Conservation (phyloP, 2,797 vertebrate genomes). For the Sebastes matsubarae region DNA sequence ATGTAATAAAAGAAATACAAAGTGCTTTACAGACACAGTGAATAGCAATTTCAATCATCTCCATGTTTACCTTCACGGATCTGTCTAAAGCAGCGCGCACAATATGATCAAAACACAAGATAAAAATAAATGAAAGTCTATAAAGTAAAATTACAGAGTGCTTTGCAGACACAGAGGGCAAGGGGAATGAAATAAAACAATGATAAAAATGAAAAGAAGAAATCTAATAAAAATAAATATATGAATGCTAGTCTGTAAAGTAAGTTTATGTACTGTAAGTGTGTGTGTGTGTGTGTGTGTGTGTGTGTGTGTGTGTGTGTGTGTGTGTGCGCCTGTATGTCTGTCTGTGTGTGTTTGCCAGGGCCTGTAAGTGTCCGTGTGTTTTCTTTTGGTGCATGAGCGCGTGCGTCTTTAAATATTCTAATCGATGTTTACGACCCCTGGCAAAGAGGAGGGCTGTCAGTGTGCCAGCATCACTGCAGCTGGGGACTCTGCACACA, state of each 20-base stretch:
- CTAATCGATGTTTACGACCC: conserved; percentile 76
- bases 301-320: not conserved
- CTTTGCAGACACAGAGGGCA: not conserved
- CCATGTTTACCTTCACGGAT: not conserved
- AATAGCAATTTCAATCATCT: not conserved
- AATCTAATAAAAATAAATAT: not conserved
- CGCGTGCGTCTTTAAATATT: conserved; percentile 72
- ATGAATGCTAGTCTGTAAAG: not conserved
- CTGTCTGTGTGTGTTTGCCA: not conserved
- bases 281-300: not conserved
- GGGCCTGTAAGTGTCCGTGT: conserved; percentile 18
- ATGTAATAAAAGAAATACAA: not conserved
- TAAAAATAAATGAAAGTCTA: not conserved
- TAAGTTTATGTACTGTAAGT: conserved; percentile 1
- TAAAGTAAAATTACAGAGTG: conserved; percentile 5
- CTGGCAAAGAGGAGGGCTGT: conserved; percentile 59
- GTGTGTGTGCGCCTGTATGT: not conserved
- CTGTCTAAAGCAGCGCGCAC: not conserved
- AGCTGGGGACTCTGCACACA: conserved; percentile 40
- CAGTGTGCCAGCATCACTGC: conserved; percentile 60
- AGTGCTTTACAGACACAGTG: not conserved
- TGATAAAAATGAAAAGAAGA: not conserved
- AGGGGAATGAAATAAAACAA: not conserved
- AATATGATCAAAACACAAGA: not conserved
- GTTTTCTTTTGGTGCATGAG: conserved; percentile 29